A percentile compares a stretch with the other conserved stretches of the same genome.
Conservation (phyloP, 2,888 invertebrate genomes). For the Pediacus dermestoides region DNA sequence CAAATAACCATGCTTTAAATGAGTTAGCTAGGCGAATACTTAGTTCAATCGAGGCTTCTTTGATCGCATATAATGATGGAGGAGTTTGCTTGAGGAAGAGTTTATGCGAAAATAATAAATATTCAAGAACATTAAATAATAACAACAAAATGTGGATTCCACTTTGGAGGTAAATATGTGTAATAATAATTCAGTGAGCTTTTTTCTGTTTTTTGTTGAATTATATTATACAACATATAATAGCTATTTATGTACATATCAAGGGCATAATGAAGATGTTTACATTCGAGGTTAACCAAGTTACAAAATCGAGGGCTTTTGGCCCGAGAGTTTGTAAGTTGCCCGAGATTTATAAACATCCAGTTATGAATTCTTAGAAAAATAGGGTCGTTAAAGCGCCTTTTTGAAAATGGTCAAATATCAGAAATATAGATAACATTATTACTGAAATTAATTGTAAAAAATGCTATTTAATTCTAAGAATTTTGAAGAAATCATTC, state of each 20-base stretch:
- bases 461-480: too few species aligned
- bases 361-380: too few species aligned
- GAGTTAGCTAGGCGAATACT: conserved; percentile 56
- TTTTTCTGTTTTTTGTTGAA: conserved; percentile 1
- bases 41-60: conserved; percentile 56
- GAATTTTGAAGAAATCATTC: too few species aligned
- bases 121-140: conserved; percentile 55
- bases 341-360: too few species aligned
- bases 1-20: conserved; percentile 50
- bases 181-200: background rate
- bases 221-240: background rate
- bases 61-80: conserved; percentile 53
- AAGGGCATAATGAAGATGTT: too few species aligned
- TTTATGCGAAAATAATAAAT: conserved; percentile 66
- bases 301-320: too few species aligned
- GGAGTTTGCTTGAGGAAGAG: conserved; percentile 60
- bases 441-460: too few species aligned
- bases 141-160: conserved; percentile 67
- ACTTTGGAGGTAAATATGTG: conserved; percentile 63
- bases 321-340: too few species aligned
- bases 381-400: too few species aligned
- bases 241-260: background rate
- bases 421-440: too few species aligned
- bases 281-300: too few species aligned
- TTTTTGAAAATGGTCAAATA: too few species aligned